Conservation (phyloP, 2,113 vertebrate genomes). For the Phocoena sinus region DNA sequence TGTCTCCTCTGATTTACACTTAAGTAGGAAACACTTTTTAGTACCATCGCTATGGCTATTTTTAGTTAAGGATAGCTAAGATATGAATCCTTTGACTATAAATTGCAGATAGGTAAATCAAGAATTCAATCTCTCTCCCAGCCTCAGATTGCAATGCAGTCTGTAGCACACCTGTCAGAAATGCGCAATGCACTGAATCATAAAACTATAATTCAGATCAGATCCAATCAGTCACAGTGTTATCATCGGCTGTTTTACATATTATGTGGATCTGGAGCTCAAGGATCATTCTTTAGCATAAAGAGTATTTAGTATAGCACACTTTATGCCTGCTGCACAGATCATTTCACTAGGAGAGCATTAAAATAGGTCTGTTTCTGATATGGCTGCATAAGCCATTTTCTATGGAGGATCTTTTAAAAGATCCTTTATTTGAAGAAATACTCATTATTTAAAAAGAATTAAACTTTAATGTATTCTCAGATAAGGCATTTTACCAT, state of each 20-base stretch:
- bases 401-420: not conserved
- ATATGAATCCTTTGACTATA: not conserved
- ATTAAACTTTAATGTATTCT: not conserved
- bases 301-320: not conserved
- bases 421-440: not conserved
- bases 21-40: not conserved
- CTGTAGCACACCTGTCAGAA: not conserved
- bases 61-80: not conserved
- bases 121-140: not conserved
- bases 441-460: not conserved
- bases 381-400: not conserved
- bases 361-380: not conserved
- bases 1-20: not conserved
- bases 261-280: not conserved
- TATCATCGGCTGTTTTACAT: not conserved
- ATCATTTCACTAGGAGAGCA: not conserved
- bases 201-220: not conserved
- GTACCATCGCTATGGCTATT: not conserved
- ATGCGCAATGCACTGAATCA: not conserved
- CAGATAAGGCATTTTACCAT: not conserved
- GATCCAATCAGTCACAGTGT: not conserved
- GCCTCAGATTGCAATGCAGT: not conserved
- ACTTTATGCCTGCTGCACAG: not conserved
- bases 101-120: not conserved
- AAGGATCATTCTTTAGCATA: not conserved